Percentiles rank a stretch among this genome's conserved stretches.
phyloP scores from a whole-genome alignment of 2,113 vertebrate species.

The Osmerus eperlanus region DNA sequence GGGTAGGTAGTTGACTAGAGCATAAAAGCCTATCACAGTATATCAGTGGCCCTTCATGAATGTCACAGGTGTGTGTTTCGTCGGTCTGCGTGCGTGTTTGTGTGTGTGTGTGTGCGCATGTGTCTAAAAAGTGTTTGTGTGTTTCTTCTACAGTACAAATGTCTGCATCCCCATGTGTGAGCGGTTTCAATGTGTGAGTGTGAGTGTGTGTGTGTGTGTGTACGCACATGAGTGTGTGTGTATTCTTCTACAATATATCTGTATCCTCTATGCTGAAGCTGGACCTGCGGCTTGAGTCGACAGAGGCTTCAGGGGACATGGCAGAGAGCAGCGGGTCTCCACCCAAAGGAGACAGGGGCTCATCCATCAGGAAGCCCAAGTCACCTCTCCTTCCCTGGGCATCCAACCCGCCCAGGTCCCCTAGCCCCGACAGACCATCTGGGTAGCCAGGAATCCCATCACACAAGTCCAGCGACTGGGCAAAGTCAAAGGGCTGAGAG shows the following conservation, averaged over 20 bases:
- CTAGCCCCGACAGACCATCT: conserved; percentile 80
- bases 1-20: neutral
- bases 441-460: conserved; percentile 77
- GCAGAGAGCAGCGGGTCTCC: conserved; percentile 92
- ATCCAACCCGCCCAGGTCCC: conserved; percentile 74
- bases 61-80: neutral
- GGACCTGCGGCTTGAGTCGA: conserved; percentile 94
- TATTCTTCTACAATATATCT: conserved; percentile 84
- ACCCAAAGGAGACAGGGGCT: conserved; percentile 87
- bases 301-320: conserved; percentile 90
- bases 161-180: conserved; percentile 8
- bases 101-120: conserved; percentile 24
- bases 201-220: neutral
- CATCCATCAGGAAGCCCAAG: conserved; percentile 91
- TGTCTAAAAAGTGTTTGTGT: neutral
- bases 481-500: conserved; percentile 83
- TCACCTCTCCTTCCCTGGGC: conserved; percentile 81
- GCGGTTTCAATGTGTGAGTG: conserved; percentile 5
- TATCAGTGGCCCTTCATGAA: neutral
- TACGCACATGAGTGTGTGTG: neutral
- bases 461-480: conserved; percentile 84
- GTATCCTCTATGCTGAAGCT: conserved; percentile 98
- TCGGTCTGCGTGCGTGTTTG: neutral
- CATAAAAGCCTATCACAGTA: neutral
- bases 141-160: neutral